Base-by-base conservation (phyloP, 37 sponge, comb jelly and placozoan species). In the Agelas oroides region DNA sequence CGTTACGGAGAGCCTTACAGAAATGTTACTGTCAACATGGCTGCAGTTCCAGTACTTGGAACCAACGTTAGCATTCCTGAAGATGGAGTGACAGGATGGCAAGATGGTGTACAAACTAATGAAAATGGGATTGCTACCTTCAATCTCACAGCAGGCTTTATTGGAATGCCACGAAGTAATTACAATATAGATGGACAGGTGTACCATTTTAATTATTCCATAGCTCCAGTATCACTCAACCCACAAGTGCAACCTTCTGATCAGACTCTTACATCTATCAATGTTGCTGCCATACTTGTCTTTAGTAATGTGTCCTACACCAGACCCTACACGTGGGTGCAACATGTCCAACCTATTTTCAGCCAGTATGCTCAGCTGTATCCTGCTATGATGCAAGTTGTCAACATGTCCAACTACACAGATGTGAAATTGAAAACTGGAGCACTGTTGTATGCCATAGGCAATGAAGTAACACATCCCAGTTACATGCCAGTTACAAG, bases 401-500 rank as follows among this genome's bases (percentile, higher is more conserved):
- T 91, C 25, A 56, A 75, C 12, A 30, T 91, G 30, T 58, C 78
- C 31, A 39, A 81, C n/a, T 91, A 81, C 61, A 38, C 32, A 30
- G 71, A 71, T 70, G 87, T 91, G 12, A 15, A 33, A n/a, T 23
- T 57, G 2, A 27, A 72, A 27, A 82, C 82, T 81, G 59, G 82
- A 16, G 61, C 54, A 20, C 46, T 86, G 1, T 58, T 59, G 19
- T 33, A 40, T 24, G 28, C 77, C n/a, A 59, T 91, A 66, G 46
- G 54, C 6, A 41, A 70, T n/a, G 78, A 86, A 27, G 52, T 78
- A 19, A 78, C 73, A 21, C 74, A 86, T 31, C 84, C 92, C 11
- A 69, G 78, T 57, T 86, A 91, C 76, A 91, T 91, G 92, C 92
- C 92, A 30, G 88, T 68, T 0, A 77, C 92, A 14, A 81, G 92